Evolutionary conservation across 2,888 invertebrate species (phyloP), one percentile per base, ranked within the genome.

Genomic region (Palloptera scutellata): DNA sequence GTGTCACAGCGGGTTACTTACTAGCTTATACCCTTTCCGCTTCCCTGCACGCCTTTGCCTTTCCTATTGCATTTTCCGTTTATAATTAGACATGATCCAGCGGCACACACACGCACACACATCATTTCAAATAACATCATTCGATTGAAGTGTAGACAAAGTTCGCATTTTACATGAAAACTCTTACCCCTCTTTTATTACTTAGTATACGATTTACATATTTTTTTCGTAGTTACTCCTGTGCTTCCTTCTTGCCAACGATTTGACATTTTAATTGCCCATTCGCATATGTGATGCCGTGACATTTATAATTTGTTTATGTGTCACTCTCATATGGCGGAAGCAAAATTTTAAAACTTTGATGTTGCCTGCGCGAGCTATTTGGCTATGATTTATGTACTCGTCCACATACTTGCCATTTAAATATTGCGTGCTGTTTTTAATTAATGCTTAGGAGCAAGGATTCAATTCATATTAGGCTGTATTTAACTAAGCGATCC

Each of bases 231-330:
- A n/a, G n/a, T n/a, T n/a, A 12, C 13, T 12, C 13, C 57, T 12
- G 6, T 30, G 17, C 17, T 3, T 4, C 9, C 40, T 4, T 20
- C 40, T 15, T 12, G 51, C 51, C n/a, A 48, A 48, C 30, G 30
- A 20, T 41, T 48, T 61, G 61, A 61, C 51, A 20, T 61, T 61
- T 61, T 61, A 61, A 61, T 61, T 61, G 61, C 17, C 40, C 61
- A 17, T 20, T 20, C 51, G 61, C 48, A 20, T 48, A 48, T 48
- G 30, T 30, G 30, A 30, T 30, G 51, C 4, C 13, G 51, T 48
- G 51, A 48, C 51, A 48, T 48, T 48, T 48, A n/a, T 48, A 48
- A 48, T 48, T 48, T 48, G 30, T 30, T 30, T 30, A 30, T 30
- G 30, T 30, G 30, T 30, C 30, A 30, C 30, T 30, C 30, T 30